Evolutionary conservation across 2,797 vertebrate species (phyloP).

Genomic region (Pampus argenteus): DNA sequence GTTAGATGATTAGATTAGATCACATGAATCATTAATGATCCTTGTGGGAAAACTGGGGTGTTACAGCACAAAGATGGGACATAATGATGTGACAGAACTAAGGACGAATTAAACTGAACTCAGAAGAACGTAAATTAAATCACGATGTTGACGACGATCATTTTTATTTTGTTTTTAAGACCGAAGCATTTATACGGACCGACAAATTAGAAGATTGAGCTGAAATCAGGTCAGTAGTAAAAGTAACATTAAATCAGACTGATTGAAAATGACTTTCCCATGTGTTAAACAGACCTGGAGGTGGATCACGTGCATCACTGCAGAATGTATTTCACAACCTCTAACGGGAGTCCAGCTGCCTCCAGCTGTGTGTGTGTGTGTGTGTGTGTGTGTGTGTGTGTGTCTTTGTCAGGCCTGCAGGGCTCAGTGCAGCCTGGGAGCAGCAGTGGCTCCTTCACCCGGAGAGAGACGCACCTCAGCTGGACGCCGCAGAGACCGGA

Average conservation of each 20-base stretch:
- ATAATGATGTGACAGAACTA: neutral
- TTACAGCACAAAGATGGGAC: neutral
- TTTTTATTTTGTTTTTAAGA: neutral
- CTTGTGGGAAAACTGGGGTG: constrained; percentile 14
- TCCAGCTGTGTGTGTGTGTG: too few species aligned
- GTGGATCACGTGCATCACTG: constrained; percentile 20
- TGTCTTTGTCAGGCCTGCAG: constrained; percentile 7
- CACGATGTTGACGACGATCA: neutral
- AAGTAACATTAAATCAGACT: neutral
- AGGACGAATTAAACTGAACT: neutral
- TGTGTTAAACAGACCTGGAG: constrained; percentile 29
- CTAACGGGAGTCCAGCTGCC: constrained; percentile 22
- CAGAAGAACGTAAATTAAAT: neutral
- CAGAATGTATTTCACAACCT: constrained; percentile 39
- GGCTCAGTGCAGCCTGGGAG: constrained; percentile 42
- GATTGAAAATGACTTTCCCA: constrained; percentile 46
- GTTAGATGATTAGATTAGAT: constrained; percentile 46
- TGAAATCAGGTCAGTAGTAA: neutral
- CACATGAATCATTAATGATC: constrained; percentile 43
- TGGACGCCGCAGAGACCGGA: neutral
- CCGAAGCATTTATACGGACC: neutral
- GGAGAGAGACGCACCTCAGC: constrained; percentile 14
- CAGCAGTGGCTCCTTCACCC: neutral
- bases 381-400: too few species aligned
- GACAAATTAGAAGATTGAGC: neutral